Evolutionary conservation across 2,113 vertebrate species (phyloP).

Genomic region (Aegotheles bennettii): DNA sequence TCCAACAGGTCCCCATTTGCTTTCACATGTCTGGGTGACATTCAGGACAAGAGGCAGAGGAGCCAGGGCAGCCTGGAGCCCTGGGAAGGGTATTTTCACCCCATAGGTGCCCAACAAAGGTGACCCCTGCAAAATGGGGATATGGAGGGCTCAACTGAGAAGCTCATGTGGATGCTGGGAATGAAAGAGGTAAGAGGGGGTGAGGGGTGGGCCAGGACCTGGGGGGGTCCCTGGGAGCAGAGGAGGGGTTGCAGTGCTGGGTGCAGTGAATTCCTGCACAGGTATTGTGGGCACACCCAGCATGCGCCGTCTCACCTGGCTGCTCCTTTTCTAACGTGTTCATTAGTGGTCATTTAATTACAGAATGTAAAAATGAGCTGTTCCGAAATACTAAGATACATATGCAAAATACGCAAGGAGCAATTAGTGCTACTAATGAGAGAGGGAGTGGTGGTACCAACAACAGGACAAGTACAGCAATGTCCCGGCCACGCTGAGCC

Average conservation of each 20-base stretch:
- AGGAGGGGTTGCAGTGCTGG: fast-evolving
- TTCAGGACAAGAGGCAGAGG: too few species aligned
- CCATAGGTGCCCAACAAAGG: not conserved
- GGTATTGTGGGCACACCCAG: too few species aligned
- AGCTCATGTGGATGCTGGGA: not conserved
- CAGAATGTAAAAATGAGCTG: not conserved
- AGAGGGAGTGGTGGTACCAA: not conserved
- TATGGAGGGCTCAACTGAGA: too few species aligned
- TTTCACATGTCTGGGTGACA: not conserved
- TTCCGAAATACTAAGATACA: not conserved
- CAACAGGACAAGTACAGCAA: not conserved
- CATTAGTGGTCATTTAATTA: not conserved
- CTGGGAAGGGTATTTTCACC: too few species aligned
- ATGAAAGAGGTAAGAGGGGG: not conserved
- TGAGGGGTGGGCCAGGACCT: too few species aligned
- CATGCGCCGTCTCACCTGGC: fast-evolving
- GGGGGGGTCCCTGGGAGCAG: not conserved
- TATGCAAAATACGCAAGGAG: not conserved
- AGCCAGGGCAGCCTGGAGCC: too few species aligned
- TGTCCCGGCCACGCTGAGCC: not conserved
- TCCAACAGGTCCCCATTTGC: not conserved
- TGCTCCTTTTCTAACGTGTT: fast-evolving
- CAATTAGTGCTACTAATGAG: not conserved
- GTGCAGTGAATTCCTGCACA: too few species aligned
- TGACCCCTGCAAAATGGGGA: not conserved